Base-by-base conservation (phyloP, 2,888 invertebrate species). In the Orchesellides sinensis region DNA sequence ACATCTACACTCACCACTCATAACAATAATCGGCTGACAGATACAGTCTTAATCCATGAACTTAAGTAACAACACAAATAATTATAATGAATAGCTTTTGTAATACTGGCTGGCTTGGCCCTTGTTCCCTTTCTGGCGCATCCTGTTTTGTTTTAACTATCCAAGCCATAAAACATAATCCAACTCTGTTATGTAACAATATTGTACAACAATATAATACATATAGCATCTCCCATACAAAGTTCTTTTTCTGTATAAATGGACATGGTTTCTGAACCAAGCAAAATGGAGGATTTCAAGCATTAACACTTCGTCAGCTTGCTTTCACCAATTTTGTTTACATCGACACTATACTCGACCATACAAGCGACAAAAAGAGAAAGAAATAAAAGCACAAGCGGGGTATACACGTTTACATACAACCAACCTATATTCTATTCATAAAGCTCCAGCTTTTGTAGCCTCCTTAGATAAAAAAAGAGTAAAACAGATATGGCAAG, bases 261-360 rank as follows among this genome's bases (percentile, higher is more conserved):
- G 40, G 59, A 59, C 19, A 32, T 56, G 14, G n/a, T n/a, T n/a
- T n/a, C n/a, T n/a, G n/a, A n/a, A n/a, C n/a, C 45, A 45, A 40
- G 29, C 45, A 66, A 66, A n/a, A 25, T 66, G 66, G 66, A 49
- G 66, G 66, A 66, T 69, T 69, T 69, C 45, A 69, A 69, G 69
- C 47, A 69, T 69, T 69, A 69, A 69, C 69, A 69, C 69, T 69
- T 69, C 19, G 8, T 59, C 59, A 32, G 32, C 21, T 49, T n/a
- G 49, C 49, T 49, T 21, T 54, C 17, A 25, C 25, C 40, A 8
- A 54, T 23, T 54, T 23, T 54, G 54, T 54, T 54, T 54, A 14
- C 23, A 54, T 54, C 54, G 1, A n/a, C 21, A 21, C 54, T 25
- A n/a, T n/a, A 21, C 54, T 5, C 17, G 19, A 54, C 2, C 52